These are phyloP conservation scores for Malurus alboscapulatus DNA, from an alignment of 2,113 vertebrate genomes.

Conservation along the genomic window DNA sequence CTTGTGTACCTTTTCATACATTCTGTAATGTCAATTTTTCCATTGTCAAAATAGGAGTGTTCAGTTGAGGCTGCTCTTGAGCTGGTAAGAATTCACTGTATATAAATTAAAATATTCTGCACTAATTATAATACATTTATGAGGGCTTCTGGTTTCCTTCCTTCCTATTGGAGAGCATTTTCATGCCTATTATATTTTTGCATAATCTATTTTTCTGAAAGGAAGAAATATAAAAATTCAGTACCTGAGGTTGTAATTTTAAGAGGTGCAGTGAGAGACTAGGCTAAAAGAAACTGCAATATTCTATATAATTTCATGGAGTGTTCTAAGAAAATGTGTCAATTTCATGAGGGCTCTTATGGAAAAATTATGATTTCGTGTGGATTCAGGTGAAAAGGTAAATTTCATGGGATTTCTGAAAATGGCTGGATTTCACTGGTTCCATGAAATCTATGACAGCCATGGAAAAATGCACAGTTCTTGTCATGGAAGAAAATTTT, in stretches of 20 bases:
- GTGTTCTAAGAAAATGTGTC: conserved; percentile 65
- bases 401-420: conserved; percentile 74
- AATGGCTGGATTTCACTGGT: conserved; percentile 66
- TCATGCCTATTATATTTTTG: background rate
- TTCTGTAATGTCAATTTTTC: background rate
- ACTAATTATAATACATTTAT: background rate
- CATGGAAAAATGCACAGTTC: conserved; percentile 55
- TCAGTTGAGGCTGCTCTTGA: background rate
- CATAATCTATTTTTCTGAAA: conserved; percentile 1
- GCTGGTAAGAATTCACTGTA: background rate
- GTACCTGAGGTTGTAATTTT: conserved; percentile 37
- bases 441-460: conserved; percentile 71
- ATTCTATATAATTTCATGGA: conserved; percentile 74
- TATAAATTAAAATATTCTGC: background rate
- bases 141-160: conserved; percentile 1
- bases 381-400: conserved; percentile 72
- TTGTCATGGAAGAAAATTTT: conserved; percentile 52
- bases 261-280: conserved; percentile 23
- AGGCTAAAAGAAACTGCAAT: conserved; percentile 53
- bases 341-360: conserved; percentile 67
- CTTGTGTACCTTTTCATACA: background rate
- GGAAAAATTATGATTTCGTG: conserved; percentile 72
- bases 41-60: background rate
- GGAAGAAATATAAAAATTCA: conserved; percentile 7
- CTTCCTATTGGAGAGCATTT: conserved; percentile 1